These are phyloP conservation scores for Diceros bicornis DNA, from an alignment of 2,797 vertebrate species.

Conservation along the genomic window DNA sequence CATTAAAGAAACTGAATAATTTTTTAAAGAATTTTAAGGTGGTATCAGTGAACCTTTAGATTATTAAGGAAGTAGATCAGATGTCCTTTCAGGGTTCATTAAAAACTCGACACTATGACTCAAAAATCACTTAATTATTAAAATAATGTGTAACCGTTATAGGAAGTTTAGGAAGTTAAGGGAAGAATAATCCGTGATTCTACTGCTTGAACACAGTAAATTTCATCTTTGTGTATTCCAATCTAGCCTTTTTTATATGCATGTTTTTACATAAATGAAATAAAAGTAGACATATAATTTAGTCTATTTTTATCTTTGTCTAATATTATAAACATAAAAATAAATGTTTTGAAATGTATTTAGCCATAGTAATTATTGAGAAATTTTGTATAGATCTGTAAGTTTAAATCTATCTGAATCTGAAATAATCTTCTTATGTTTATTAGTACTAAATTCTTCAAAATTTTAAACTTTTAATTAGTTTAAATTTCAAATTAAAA, in stretches of 20 bases:
- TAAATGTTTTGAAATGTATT: slow-evolving; percentile 27
- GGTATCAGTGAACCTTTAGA: background rate
- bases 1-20: background rate
- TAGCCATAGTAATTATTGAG: slow-evolving; percentile 1
- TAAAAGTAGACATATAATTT: background rate
- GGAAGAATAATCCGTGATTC: background rate
- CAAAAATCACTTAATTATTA: background rate
- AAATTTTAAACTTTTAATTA: no score
- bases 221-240: background rate
- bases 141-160: background rate
- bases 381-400: background rate
- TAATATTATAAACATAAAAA: background rate
- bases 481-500: no score
- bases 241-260: background rate
- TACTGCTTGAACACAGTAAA: background rate
- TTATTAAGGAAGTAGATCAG: background rate
- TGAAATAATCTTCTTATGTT: background rate
- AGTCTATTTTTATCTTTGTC: slow-evolving; percentile 38
- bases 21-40: background rate
- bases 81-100: background rate
- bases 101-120: background rate
- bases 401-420: background rate
- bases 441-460: background rate
- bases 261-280: slow-evolving; percentile 13
- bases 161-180: slow-evolving; percentile 21